Evolutionary conservation across 92 coral and sea anemone genomes (phyloP).

Genomic region (Paramuricea clavata): DNA sequence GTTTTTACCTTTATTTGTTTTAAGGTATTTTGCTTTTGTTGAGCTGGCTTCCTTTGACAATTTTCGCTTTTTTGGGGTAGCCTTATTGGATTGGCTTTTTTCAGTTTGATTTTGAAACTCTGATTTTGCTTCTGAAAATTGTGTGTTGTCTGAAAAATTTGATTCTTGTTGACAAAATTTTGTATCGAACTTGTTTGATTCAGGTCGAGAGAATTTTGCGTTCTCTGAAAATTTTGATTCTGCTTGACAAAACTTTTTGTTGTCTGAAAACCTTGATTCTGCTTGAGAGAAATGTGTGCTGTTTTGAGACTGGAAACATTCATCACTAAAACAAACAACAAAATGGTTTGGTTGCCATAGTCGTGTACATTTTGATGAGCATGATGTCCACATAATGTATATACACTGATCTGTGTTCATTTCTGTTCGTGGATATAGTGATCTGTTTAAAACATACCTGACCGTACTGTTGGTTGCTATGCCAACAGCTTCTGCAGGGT

Average conservation of each 20-base stretch:
- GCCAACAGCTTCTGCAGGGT: conserved; percentile 60
- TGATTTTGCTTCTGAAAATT: not conserved
- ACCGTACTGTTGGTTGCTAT: conserved; percentile 30
- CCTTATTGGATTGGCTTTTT: not conserved
- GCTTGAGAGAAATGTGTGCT: not conserved
- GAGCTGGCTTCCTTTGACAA: not conserved
- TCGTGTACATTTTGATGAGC: no score
- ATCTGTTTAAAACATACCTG: conserved; percentile 61
- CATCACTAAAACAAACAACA: conserved; percentile 38
- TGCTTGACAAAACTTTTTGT: not conserved
- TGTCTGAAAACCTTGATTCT: not conserved
- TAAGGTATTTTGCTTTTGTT: not conserved
- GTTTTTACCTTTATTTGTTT: no score
- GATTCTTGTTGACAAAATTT: not conserved
- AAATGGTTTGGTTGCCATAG: conserved; percentile 42
- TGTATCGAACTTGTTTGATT: not conserved
- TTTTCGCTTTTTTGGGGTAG: no score
- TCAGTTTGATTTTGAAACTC: not conserved
- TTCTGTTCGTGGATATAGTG: conserved; percentile 31
- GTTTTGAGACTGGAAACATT: conserved; percentile 33
- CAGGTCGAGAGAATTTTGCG: not conserved
- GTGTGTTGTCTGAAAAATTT: not conserved
- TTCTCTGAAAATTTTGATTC: not conserved
- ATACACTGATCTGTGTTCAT: not conserved
- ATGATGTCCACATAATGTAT: conserved; percentile 34